A percentile compares a stretch with the other conserved stretches of the same genome.
Evolutionary conservation across 2,797 vertebrate species (phyloP).

Genomic region (Peromyscus attwateri): DNA sequence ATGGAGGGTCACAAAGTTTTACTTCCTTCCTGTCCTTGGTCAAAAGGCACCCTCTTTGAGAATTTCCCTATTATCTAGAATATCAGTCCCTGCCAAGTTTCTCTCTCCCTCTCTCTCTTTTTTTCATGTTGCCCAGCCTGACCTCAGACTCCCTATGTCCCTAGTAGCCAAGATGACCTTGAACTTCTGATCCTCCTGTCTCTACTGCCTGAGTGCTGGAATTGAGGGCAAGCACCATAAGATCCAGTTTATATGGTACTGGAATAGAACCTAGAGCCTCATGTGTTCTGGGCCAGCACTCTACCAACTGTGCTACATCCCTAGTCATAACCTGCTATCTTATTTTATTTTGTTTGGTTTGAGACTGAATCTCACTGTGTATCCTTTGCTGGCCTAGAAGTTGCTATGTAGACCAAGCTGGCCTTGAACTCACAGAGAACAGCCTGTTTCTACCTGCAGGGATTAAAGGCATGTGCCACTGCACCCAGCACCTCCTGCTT

Average conservation of each 20-base stretch:
- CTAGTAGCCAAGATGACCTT: not conserved
- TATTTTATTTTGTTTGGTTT: not conserved
- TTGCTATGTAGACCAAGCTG: not conserved
- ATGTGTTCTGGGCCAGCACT: not conserved
- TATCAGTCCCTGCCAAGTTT: not conserved
- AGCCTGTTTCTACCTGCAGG: not conserved
- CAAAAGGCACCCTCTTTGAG: conserved; percentile 37
- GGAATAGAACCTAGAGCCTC: not conserved
- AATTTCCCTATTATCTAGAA: conserved; percentile 34
- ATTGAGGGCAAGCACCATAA: not conserved
- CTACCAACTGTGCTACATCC: not conserved
- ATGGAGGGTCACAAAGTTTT: conserved; percentile 18
- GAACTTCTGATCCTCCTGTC: not conserved
- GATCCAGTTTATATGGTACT: not conserved
- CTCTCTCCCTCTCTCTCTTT: not conserved
- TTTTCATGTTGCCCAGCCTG: not conserved
- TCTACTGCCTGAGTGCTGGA: not conserved
- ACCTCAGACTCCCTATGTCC: not conserved
- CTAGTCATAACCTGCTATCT: not conserved
- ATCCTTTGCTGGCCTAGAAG: not conserved
- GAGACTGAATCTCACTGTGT: not conserved
- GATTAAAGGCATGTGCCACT: not conserved
- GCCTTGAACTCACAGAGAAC: not conserved
- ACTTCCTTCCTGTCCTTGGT: conserved; percentile 52
- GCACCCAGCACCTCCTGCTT: not conserved